A percentile compares a stretch with the other conserved stretches of the same genome.
These are phyloP conservation scores for Maconellicoccus hirsutus DNA, from an alignment of 1,140 invertebrate species.

Conservation along the genomic window DNA sequence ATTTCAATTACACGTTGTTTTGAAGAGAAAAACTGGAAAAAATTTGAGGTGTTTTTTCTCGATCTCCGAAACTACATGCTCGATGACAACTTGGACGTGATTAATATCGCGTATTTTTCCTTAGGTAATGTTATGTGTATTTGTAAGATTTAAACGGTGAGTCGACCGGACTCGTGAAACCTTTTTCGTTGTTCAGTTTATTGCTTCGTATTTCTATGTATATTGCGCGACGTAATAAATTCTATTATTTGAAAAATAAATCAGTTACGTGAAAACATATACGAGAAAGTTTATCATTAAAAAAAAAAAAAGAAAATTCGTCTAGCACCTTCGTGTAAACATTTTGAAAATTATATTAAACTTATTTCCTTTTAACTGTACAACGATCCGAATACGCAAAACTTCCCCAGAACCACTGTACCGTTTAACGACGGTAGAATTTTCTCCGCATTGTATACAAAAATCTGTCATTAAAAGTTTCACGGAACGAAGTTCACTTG, in stretches of 20 bases:
- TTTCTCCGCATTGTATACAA: slow-evolving; percentile 4
- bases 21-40: background rate
- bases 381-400: background rate
- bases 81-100: background rate
- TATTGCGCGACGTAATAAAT: too few relatives aligned
- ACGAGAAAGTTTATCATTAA: slow-evolving; percentile 2
- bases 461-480: slow-evolving; percentile 9
- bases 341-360: slow-evolving; percentile 6
- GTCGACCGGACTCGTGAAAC: too few relatives aligned
- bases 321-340: background rate
- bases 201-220: too few relatives aligned
- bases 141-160: too few relatives aligned
- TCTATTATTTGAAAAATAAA: background rate
- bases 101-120: background rate
- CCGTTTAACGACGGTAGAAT: slow-evolving; percentile 8
- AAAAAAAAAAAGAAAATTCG: background rate
- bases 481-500: slow-evolving; percentile 7
- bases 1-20: slow-evolving; percentile 7
- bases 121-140: too few relatives aligned
- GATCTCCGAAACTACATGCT: background rate
- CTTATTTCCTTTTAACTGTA: background rate
- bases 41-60: background rate
- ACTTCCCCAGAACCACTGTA: background rate
- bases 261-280: background rate
- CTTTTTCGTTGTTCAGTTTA: too few relatives aligned